Evolutionary conservation across 1,140 invertebrate genomes (phyloP), one percentile per base, ranked within the genome.

Genomic region (Diorhabda elongata): DNA sequence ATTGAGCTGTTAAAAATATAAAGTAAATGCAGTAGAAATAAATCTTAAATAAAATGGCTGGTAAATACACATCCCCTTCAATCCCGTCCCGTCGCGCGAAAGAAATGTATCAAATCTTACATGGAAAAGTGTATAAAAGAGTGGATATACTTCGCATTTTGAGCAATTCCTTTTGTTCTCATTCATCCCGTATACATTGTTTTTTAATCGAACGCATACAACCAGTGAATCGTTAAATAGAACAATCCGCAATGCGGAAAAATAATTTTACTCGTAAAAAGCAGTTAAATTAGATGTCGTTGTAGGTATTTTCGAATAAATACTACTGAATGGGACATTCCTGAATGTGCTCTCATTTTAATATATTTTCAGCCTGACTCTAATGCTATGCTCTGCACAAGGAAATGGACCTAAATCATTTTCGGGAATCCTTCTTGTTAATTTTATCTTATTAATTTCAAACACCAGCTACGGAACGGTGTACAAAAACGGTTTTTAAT

Each of bases 151-250:
- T 61, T 58, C 67, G 69, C 60, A 58, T 64, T 71, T 70, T 67
- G 59, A 67, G 63, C 69, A 71, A 67, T 71, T 71, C 61, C 61
- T 64, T 71, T 70, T 64, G 52, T 63, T 71, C 56, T 58, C 58
- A 44, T 67, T 60, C 44, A 44, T 44, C 43, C 57, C 66, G 63
- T 65, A 59, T 71, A 64, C 69, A 71, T 71, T 67, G 69, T 71
- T 71, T 71, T 71, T 71, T 68, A 71, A 68, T 67, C 69, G 69
- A 67, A 71, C 69, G 67, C 68, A 67, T 71, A 71, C 69, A 63
- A 59, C 59, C 64, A 65, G 69, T 71, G 69, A 67, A 71, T 71
- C 69, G 69, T 70, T 70, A 70, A 70, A 66, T 69, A 68, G 69
- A 68, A 63, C 65, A 67, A 67, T 71, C 67, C 69, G 69, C 69